Evolutionary conservation across 2,797 vertebrate genomes (phyloP).

Genomic region (Kryptopterus vitreolus): DNA sequence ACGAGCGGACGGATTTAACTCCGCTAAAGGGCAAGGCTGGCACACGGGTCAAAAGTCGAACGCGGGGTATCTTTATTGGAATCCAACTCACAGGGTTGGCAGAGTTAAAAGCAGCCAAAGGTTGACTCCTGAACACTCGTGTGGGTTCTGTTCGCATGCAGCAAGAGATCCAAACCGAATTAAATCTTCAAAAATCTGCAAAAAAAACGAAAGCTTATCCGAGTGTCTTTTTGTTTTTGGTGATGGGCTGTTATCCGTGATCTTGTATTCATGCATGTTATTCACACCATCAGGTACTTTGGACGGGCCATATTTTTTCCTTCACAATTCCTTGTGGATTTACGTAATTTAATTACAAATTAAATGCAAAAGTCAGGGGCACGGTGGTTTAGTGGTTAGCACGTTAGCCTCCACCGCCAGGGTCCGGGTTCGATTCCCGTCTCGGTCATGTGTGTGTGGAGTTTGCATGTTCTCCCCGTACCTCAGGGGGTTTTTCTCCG

Average conservation of each 20-base stretch:
- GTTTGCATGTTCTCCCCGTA: too few species aligned
- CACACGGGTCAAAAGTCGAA: neutral
- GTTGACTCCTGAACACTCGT: neutral
- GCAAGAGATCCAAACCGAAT: neutral
- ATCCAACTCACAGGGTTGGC: neutral
- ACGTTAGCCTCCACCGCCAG: too few species aligned
- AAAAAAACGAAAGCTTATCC: neutral
- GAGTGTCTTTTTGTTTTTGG: neutral
- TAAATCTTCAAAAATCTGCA: neutral
- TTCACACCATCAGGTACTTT: constrained; percentile 23
- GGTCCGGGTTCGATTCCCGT: too few species aligned
- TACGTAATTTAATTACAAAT: too few species aligned
- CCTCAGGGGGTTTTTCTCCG: too few species aligned
- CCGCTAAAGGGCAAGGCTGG: constrained; percentile 5
- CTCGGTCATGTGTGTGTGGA: too few species aligned
- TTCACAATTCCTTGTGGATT: constrained; percentile 30
- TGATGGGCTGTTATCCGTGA: neutral
- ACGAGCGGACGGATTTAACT: neutral
- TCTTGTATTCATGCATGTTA: constrained; percentile 7
- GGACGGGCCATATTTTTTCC: constrained; percentile 4
- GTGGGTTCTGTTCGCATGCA: constrained; percentile 18
- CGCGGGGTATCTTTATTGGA: neutral
- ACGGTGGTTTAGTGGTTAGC: too few species aligned
- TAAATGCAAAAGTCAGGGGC: too few species aligned
- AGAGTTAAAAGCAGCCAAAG: neutral